Evolutionary conservation across 2,797 vertebrate species (phyloP).

Genomic region (Gephyroberyx darwinii): DNA sequence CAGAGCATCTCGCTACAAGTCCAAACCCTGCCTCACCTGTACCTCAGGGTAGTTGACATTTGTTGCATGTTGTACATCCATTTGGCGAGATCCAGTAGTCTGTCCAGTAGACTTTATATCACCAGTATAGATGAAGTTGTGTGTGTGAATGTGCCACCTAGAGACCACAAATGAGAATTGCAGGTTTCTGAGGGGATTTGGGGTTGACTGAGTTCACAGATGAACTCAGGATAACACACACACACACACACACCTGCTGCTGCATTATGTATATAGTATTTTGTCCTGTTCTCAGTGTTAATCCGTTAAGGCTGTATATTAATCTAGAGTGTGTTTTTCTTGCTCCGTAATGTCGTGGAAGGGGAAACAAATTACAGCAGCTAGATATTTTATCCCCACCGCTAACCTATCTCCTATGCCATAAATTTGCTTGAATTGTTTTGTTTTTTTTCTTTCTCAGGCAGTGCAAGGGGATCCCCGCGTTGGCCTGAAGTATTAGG

Average conservation of each 20-base stretch:
- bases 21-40: constrained; percentile 22
- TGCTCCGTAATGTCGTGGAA: constrained; percentile 35
- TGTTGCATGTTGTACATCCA: constrained; percentile 18
- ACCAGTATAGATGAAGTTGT: constrained; percentile 12
- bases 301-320: constrained; percentile 13
- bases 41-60: constrained; percentile 56
- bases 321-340: constrained; percentile 7
- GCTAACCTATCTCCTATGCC: background rate
- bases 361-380: constrained; percentile 22
- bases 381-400: constrained; percentile 8
- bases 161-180: constrained; percentile 53
- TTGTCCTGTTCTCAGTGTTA: constrained; percentile 40
- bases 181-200: constrained; percentile 62
- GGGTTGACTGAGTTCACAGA: constrained; percentile 72
- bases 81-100: constrained; percentile 16
- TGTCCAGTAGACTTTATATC: constrained; percentile 34
- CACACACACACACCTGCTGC: constrained; percentile 50
- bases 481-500: background rate
- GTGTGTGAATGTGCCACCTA: constrained; percentile 69
- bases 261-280: constrained; percentile 42
- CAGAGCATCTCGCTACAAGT: constrained; percentile 58
- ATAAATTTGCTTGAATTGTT: background rate
- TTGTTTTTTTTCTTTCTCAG: background rate
- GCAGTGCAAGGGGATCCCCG: background rate
- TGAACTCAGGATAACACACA: constrained; percentile 50